Base-by-base conservation (phyloP, 2,888 invertebrate genomes). In the Carabus problematicus region DNA sequence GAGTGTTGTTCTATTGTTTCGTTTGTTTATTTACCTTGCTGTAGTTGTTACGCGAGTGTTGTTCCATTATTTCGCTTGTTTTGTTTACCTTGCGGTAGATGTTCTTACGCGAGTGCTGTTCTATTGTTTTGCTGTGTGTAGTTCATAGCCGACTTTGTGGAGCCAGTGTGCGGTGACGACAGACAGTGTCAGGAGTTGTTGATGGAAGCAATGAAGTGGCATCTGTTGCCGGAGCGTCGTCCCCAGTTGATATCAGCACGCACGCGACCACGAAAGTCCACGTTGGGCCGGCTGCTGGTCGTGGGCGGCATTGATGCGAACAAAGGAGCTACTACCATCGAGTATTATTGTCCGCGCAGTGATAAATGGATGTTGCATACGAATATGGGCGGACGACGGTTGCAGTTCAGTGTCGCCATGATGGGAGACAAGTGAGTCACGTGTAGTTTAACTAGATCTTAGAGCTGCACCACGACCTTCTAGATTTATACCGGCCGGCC, bases 141-240 rank as follows among this genome's bases (percentile, higher is more conserved):
- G 89, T 97, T 95, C 81, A 88, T 97, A 74, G 91, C 93, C 64
- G 97, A 97, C 81, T 89, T 93, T 79, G 93, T 96, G 42, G 94
- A 95, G 81, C 78, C 79, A 39, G 83, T 86, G 0, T 88, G 88
- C 75, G 85, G 85, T 9, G 62, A 69, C 79, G 88, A 85, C 76
- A 85, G 88, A 52, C 88, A 88, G 64, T 95, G 96, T 76, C 95
- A 95, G 77, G 90, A 92, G 70, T 84, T 97, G 62, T 91, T 97
- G 63, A 94, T 96, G 91, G 97, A 97, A 81, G 97, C 97, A 9
- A 87, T 96, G 72, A 95, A 95, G 78, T 97, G 95, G 89, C 97
- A 97, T 80, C 84, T 97, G 40, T 81, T 97, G 72, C 96, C 97
- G 0, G 95, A 95, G 77, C 84, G 96, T 59, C 85, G 95, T 52